Conservation (phyloP, 2,888 invertebrate species). For the Sicus ferrugineus region DNA sequence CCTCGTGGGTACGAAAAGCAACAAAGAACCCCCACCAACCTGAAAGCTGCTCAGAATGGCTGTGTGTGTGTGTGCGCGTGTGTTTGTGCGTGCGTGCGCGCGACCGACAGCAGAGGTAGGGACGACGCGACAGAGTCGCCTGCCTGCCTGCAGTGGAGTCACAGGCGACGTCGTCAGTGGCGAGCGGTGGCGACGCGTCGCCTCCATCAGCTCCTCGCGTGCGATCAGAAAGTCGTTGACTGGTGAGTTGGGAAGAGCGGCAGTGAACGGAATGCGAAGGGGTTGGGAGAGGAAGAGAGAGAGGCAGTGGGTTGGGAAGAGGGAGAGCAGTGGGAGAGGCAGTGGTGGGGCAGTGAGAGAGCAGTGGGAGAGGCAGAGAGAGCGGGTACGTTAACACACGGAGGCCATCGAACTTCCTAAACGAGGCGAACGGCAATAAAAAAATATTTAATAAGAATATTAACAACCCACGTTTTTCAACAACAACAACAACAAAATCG, state of each 20-base stretch:
- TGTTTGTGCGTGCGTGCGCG: neutral
- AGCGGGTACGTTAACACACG: neutral
- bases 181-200: slow-evolving; percentile 1
- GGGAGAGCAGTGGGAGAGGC: neutral
- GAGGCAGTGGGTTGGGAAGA: neutral
- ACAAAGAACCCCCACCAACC: neutral
- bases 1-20: neutral
- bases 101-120: neutral
- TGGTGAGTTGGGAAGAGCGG: no score
- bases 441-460: neutral
- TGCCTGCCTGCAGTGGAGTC: neutral
- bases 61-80: slow-evolving; percentile 6
- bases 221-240: neutral
- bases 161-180: slow-evolving; percentile 7
- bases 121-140: neutral
- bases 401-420: slow-evolving; percentile 1
- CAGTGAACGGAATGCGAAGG: no score
- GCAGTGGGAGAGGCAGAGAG: neutral
- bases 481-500: neutral
- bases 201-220: neutral
- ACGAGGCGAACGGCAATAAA: neutral
- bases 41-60: neutral
- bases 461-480: neutral
- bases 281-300: no score
- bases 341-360: neutral